A percentile compares a stretch with the other conserved stretches of the same genome.
phyloP scores from a whole-genome alignment of 2,797 vertebrate species.

The Trachops cirrhosus region DNA sequence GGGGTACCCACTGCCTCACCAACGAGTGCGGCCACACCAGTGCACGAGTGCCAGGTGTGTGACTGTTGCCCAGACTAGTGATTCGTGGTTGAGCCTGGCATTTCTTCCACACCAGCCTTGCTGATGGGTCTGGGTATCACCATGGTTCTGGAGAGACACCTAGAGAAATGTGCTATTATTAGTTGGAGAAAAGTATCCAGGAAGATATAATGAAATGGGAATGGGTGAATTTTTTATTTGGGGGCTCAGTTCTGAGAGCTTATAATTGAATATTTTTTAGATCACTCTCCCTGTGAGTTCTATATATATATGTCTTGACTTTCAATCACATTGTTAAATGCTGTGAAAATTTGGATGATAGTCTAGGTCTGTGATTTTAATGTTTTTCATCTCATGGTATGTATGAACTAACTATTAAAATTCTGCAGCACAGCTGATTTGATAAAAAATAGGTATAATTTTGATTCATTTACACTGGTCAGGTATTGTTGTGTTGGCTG shows the following conservation, averaged over 20 bases:
- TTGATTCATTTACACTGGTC: too few relatives aligned
- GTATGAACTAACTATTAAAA: too few relatives aligned
- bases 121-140: not conserved
- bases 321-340: not conserved
- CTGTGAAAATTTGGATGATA: not conserved
- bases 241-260: not conserved
- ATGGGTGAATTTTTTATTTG: not conserved
- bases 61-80: not conserved
- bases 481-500: too few relatives aligned
- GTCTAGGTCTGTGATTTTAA: not conserved
- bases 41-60: rapidly evolving
- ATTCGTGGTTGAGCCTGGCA: not conserved
- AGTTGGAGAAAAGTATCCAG: not conserved
- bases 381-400: too few relatives aligned
- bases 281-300: not conserved
- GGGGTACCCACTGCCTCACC: not conserved
- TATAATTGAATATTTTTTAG: not conserved
- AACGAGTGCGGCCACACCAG: not conserved
- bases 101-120: not conserved
- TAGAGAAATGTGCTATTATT: not conserved
- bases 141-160: not conserved
- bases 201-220: not conserved
- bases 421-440: too few relatives aligned
- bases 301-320: not conserved
- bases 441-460: too few relatives aligned